A percentile compares a stretch with the other conserved stretches of the same genome.
Evolutionary conservation across 2,113 vertebrate genomes (phyloP).

Genomic region (Saguinus imperator): DNA sequence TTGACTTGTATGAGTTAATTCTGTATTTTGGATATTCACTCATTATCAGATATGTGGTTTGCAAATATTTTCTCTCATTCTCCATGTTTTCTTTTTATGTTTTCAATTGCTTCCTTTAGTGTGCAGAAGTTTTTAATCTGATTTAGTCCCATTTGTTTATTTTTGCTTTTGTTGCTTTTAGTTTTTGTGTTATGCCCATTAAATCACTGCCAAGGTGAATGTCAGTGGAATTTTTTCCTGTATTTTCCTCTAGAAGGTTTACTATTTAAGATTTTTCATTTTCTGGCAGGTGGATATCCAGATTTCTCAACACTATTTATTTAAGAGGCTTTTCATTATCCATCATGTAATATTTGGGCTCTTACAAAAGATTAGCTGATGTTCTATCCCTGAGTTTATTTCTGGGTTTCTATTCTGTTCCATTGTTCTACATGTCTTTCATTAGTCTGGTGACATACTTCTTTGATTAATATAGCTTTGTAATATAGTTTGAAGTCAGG

Average conservation of each 20-base stretch:
- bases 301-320: background rate
- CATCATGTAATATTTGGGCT: background rate
- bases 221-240: background rate
- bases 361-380: background rate
- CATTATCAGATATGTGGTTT: background rate
- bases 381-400: background rate
- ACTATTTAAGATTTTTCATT: background rate
- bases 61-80: background rate
- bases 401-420: background rate
- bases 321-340: background rate
- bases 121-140: background rate
- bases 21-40: background rate
- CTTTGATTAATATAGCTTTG: background rate
- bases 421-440: background rate
- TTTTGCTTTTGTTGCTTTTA: background rate
- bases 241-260: background rate
- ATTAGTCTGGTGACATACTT: background rate
- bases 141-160: background rate
- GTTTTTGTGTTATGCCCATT: background rate
- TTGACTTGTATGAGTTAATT: background rate
- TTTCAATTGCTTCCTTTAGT: background rate
- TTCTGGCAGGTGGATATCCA: background rate
- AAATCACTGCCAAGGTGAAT: background rate
- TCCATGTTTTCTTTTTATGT: background rate
- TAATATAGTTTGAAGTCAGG: background rate